These are phyloP conservation scores for Lacerta viridis DNA, from an alignment of 2,797 vertebrate species.

Conservation along the genomic window DNA sequence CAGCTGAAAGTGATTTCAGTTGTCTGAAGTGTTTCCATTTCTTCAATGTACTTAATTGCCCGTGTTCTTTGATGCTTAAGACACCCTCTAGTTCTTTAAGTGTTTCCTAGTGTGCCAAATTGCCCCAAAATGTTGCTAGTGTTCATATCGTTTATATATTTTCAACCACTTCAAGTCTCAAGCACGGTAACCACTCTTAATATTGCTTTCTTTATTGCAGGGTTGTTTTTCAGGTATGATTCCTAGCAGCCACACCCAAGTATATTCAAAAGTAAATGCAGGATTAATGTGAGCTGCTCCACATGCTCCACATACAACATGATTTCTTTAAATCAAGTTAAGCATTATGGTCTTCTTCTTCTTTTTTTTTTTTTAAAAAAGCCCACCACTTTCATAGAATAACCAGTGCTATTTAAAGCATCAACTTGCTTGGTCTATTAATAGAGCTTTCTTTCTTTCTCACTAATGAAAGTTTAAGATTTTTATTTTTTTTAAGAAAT, in stretches of 20 bases:
- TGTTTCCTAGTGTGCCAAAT: conserved; percentile 2
- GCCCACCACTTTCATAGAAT: neutral
- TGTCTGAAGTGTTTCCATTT: neutral
- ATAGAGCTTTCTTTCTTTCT: conserved; percentile 14
- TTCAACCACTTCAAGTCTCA: neutral
- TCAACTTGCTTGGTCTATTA: neutral
- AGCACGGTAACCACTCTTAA: neutral
- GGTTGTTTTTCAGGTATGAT: neutral
- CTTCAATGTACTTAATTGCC: neutral
- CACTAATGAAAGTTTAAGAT: neutral
- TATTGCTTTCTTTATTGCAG: neutral
- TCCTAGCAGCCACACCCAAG: neutral
- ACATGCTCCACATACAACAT: neutral
- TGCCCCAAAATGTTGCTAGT: neutral
- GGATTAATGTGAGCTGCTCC: neutral
- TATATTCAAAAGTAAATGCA: neutral
- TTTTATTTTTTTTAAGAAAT: neutral
- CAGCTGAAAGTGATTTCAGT: conserved; percentile 3
- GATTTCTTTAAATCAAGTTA: neutral
- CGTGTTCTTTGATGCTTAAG: neutral
- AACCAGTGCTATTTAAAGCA: conserved; percentile 28
- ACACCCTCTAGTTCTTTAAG: neutral
- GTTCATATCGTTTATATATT: neutral
- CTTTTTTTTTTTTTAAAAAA: too few species aligned
- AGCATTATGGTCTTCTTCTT: neutral